phyloP scores from a whole-genome alignment of 2,113 vertebrate genomes.

The Lethenteron reissneri region DNA sequence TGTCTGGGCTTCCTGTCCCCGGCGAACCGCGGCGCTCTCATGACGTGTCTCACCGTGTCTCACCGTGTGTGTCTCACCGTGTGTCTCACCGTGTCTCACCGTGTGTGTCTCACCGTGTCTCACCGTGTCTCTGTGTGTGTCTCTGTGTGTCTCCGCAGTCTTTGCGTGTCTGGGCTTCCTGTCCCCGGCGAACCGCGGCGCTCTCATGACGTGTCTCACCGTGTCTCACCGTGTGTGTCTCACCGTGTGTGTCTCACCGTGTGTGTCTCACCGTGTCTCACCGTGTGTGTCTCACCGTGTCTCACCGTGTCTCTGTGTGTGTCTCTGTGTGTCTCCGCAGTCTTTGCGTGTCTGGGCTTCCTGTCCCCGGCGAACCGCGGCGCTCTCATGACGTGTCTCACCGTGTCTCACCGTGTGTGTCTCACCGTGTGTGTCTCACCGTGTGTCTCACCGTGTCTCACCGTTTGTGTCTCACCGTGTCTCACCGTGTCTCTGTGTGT shows the following conservation, averaged over 20 bases:
- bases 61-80: no score
- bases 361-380: no score
- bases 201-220: neutral
- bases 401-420: neutral
- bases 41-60: slow-evolving; percentile 6
- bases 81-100: no score
- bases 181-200: slow-evolving; percentile 8
- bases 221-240: no score
- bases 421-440: no score
- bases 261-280: neutral
- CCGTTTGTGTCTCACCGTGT: no score
- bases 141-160: neutral
- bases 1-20: slow-evolving; percentile 9
- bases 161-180: slow-evolving; percentile 9
- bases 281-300: neutral
- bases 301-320: no score
- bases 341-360: neutral
- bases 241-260: no score
- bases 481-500: neutral
- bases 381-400: no score
- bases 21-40: slow-evolving; percentile 8
- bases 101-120: neutral
- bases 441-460: no score
- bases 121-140: neutral
- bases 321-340: neutral